Evolutionary conservation across 2,888 invertebrate genomes (phyloP).

Genomic region (Calameuta pallipes): DNA sequence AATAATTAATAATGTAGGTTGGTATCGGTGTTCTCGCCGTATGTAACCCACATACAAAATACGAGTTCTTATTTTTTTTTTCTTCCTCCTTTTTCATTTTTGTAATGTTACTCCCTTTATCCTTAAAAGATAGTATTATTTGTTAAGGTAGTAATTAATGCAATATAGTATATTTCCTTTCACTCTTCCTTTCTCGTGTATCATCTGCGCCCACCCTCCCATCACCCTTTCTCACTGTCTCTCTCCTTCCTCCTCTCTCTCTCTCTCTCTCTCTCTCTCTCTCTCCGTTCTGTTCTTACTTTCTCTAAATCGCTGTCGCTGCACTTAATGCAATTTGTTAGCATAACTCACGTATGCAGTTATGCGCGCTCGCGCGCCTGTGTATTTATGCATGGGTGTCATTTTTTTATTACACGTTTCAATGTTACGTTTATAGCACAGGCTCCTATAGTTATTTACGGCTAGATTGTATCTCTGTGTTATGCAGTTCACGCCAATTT

Average conservation of each 20-base stretch:
- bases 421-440: not conserved
- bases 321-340: not conserved
- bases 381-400: not conserved
- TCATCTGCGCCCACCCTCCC: not conserved
- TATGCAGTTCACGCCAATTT: not conserved
- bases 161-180: slow-evolving; percentile 2
- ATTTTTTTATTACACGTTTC: not conserved
- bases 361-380: not conserved
- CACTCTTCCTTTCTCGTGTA: not conserved
- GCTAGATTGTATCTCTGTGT: not conserved
- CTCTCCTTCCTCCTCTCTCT: no score
- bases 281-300: not conserved
- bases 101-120: slow-evolving; percentile 22
- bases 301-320: not conserved
- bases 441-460: not conserved
- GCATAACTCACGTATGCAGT: not conserved
- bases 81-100: not conserved
- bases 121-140: slow-evolving; percentile 46
- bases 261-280: not conserved
- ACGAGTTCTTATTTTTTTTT: slow-evolving; percentile 37
- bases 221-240: not conserved
- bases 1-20: slow-evolving; percentile 45
- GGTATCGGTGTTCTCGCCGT: slow-evolving; percentile 28
- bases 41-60: slow-evolving; percentile 53
- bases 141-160: not conserved